Evolutionary conservation across 2,113 vertebrate genomes (phyloP), one percentile per base, ranked within the genome.

Genomic region (Guaruba guarouba): DNA sequence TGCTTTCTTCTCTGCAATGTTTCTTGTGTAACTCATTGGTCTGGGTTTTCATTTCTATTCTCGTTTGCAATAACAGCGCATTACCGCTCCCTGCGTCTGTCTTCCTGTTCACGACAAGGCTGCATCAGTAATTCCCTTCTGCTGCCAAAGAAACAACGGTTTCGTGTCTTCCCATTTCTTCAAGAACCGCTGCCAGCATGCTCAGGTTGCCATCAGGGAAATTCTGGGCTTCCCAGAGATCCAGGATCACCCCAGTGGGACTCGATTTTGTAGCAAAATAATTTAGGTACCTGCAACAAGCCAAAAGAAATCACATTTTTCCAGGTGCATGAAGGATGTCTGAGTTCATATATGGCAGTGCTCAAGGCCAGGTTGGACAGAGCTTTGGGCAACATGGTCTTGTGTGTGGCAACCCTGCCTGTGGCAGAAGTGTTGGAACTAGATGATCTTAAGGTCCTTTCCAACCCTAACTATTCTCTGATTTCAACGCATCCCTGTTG

Each of bases 241-340:
- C 99, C 97, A 99, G 97, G 96, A 99, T 99, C 48, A 99, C 99
- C 1, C 99, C 99, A 0, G 99, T 99, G 2, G 99, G 99, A 94
- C 99, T 99, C 2, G 99, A 99, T 97, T 99, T 99, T 14, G 99
- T 99, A 86, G 99, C 99, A 98, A 99, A 99, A 97, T 99, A 99
- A 97, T 99, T 99, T 96, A 99, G 97, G 95, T 99, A 99, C 97
- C 99, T 99, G 98, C 24, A 97, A 92, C 15, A 62, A 84, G 31
- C 39, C 73, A 95, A 46, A 79, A 82, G 51, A 43, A 86, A 91
- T 97, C 17, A 44, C 67, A 37, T 8, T 8, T 82, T 86, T 51
- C 57, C 23, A 88, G 66, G 51, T 73, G 39, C 17, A 20, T 5
- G n/a, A 59, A 62, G 35, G 23, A 6, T 28, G 37, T 81, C 86